Percentiles rank a stretch among this genome's conserved stretches.
Evolutionary conservation across 2,113 vertebrate species (phyloP).

Genomic region (Oreocharis arfaki): DNA sequence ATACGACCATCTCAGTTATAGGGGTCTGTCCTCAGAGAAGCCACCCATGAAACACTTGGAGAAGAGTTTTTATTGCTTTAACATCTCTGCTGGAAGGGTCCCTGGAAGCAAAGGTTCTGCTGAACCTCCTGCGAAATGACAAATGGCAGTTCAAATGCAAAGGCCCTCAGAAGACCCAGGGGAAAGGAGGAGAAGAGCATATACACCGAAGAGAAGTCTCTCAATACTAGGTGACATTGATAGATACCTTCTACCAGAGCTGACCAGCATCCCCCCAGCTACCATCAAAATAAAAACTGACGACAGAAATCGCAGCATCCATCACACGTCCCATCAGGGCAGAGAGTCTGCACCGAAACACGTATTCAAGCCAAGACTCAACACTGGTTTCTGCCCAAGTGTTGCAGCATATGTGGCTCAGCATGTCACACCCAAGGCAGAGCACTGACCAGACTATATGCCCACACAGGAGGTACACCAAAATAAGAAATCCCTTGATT

Average conservation of each 20-base stretch:
- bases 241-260: background rate
- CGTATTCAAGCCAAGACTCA: background rate
- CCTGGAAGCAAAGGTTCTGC: background rate
- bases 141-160: background rate
- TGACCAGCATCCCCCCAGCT: background rate
- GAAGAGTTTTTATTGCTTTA: background rate
- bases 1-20: background rate
- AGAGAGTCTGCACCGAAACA: background rate
- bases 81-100: background rate
- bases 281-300: background rate
- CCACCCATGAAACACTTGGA: rapidly evolving
- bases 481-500: background rate
- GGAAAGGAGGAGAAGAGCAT: background rate
- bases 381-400: background rate
- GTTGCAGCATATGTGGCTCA: background rate
- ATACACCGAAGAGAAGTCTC: background rate
- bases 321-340: background rate
- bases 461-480: background rate
- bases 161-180: background rate
- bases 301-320: background rate
- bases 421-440: background rate
- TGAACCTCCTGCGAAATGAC: background rate
- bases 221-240: too few species aligned
- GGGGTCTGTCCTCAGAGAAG: background rate
- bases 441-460: background rate